Base-by-base conservation (phyloP, 2,888 invertebrate genomes). In the Bruchidius siliquastri region DNA sequence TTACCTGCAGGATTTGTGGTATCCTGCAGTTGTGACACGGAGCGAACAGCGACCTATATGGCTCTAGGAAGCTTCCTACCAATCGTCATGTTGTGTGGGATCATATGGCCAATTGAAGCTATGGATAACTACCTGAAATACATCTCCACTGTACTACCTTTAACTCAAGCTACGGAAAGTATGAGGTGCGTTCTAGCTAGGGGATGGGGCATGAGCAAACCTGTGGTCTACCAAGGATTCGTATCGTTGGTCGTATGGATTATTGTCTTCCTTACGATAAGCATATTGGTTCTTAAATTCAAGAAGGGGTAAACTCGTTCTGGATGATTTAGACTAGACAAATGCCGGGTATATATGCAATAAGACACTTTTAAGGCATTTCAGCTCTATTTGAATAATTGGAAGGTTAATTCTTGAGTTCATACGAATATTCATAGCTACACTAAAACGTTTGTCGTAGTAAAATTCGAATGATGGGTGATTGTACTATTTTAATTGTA, bases 41-140 rank as follows among this genome's bases (percentile, higher is more conserved):
- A 96, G 83, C 89, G 95, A 75, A 94, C 93, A 0, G 96, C 96
- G 0, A 96, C 95, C 0, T 95, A 95, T 83, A 87, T 95, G 82
- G 95, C 95, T 0, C 89, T 96, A 86, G 96, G 96, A 0, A 94
- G 94, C 0, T 96, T 96, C 85, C 85, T 96, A 75, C 96, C 96
- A 0, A 94, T 95, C 85, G 92, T 96, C 21, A 90, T 96, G 91
- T 86, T 96, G 4, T 95, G 95, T 79, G 96, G 96, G 71, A 96
- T 97, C 76, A 94, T 98, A 80, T 98, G 98, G 98, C 98, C 98
- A 0, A 90, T 96, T 76, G 96, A 98, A 89, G 96, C 93, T 68
- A 97, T 98, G 94, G 95, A 96, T 83, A 86, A 89, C 0, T 81
- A 92, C 68, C 87, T 96, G 90, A 91, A 75, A 90, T 72, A 77